phyloP scores from a whole-genome alignment of 2,888 invertebrate species.

The Alloscopus bannaensis region DNA sequence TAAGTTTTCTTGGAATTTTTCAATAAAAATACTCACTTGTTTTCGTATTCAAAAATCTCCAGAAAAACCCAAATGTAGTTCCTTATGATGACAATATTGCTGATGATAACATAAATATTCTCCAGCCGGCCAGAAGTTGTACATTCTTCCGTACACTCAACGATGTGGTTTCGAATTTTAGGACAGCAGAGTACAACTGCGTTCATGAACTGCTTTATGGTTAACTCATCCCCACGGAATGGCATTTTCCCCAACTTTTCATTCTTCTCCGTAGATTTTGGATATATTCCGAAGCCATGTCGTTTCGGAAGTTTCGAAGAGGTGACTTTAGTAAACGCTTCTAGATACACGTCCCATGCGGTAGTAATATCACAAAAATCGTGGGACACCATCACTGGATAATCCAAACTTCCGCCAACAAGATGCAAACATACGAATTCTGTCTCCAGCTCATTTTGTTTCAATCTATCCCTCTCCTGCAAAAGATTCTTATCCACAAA shows the following conservation, averaged over 20 bases:
- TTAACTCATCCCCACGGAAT: constrained; percentile 72
- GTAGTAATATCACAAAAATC: constrained; percentile 73
- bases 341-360: constrained; percentile 71
- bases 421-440: constrained; percentile 72
- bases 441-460: constrained; percentile 71
- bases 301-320: constrained; percentile 61
- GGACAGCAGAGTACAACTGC: constrained; percentile 68
- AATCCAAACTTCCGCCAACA: constrained; percentile 70
- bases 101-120: constrained; percentile 72
- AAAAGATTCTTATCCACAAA: constrained; percentile 73
- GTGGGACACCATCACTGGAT: constrained; percentile 72
- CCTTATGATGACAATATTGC: constrained; percentile 71
- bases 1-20: too few relatives aligned
- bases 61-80: constrained; percentile 72
- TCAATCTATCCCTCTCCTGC: constrained; percentile 71
- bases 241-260: constrained; percentile 72
- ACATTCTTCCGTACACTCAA: constrained; percentile 71
- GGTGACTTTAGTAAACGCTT: constrained; percentile 69
- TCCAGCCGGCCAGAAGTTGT: constrained; percentile 71
- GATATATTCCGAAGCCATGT: constrained; percentile 69
- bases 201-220: constrained; percentile 71
- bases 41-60: constrained; percentile 71
- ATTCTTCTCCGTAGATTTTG: constrained; percentile 65
- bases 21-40: constrained; percentile 65
- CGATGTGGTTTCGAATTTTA: constrained; percentile 70